Base-by-base conservation (phyloP, 2,113 vertebrate genomes). In the Peromyscus leucopus region DNA sequence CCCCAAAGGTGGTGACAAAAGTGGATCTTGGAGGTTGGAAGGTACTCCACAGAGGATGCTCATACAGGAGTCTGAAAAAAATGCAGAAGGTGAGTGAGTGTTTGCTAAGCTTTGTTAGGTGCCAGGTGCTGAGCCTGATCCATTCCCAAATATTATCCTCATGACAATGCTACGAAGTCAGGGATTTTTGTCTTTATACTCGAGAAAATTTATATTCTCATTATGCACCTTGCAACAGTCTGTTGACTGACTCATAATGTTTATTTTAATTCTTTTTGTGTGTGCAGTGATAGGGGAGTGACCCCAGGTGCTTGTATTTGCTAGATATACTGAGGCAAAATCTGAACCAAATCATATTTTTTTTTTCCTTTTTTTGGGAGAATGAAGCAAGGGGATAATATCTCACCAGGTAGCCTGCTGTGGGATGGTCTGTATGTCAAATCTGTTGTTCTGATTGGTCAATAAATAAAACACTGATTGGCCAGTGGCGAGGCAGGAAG, bases 1-100 rank as follows among this genome's bases (percentile, higher is more conserved):
- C 3, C 46, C 51, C 48, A 13, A 26, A 72, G 51, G 55, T 69
- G 39, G 69, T 92, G 82, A 97, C 26, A 63, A 96, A 96, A 83
- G 21, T 55, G 57, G 78, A 67, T 92, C 75, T 84, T 87, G 69
- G n/a, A 78, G 39, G 17, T 13, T 92, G 63, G 51, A 80, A 93
- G 51, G 57, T 79, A 92, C 82, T 93, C 79, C 63, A 65, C 42
- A 93, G 46, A 84, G 48, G 79, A 67, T 36, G 17, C 36, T 87
- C 51, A 65, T 48, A 65, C 46, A 10, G 71, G 57, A 93, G 42
- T n/a, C 17, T 55, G 83, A 57, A 94, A 93, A 94, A 93, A 86
- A 5, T 2, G 31, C 72, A 93, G 55, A 21, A 59, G 31, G 57
- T 42, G 87, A 89, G n/a, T 3, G 8, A 80, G 3, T 26, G 33